Evolutionary conservation across 2,888 invertebrate genomes (phyloP).

Genomic region (Pollenia amentaria): DNA sequence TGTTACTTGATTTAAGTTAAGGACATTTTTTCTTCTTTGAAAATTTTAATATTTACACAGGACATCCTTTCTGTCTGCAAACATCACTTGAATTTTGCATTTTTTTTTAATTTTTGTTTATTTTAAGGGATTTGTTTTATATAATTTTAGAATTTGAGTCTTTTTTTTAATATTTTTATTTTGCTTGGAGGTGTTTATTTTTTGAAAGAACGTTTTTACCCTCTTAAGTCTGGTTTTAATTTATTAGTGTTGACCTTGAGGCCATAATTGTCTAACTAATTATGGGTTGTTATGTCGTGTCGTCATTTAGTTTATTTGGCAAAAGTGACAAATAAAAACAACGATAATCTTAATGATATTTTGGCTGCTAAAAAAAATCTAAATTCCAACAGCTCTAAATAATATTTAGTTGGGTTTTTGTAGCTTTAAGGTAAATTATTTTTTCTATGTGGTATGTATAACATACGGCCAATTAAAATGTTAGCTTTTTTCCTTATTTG

Average conservation of each 20-base stretch:
- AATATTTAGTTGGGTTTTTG: neutral
- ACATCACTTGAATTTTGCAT: neutral
- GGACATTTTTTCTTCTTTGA: neutral
- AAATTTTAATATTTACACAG: neutral
- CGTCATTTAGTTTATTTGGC: conserved; percentile 37
- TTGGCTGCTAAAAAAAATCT: neutral
- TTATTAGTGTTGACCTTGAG: conserved; percentile 59
- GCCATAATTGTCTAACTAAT: conserved; percentile 64
- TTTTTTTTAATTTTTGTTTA: neutral
- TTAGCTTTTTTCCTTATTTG: neutral
- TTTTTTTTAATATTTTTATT: conserved; percentile 11
- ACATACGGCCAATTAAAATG: conserved; percentile 55
- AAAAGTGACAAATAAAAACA: conserved; percentile 20
- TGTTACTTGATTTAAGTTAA: conserved; percentile 10
- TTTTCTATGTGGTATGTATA: neutral
- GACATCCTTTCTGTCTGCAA: neutral
- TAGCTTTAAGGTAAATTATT: neutral
- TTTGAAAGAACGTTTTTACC: neutral
- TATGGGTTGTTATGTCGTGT: conserved; percentile 47
- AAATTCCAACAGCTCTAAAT: neutral
- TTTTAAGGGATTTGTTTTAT: conserved; percentile 3
- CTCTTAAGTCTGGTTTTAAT: conserved; percentile 42
- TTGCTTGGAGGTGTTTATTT: neutral
- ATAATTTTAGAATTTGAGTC: conserved; percentile 5
- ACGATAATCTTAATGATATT: conserved; percentile 64